Conservation (phyloP, 2,113 vertebrate species). For the Marmota flaviventris region DNA sequence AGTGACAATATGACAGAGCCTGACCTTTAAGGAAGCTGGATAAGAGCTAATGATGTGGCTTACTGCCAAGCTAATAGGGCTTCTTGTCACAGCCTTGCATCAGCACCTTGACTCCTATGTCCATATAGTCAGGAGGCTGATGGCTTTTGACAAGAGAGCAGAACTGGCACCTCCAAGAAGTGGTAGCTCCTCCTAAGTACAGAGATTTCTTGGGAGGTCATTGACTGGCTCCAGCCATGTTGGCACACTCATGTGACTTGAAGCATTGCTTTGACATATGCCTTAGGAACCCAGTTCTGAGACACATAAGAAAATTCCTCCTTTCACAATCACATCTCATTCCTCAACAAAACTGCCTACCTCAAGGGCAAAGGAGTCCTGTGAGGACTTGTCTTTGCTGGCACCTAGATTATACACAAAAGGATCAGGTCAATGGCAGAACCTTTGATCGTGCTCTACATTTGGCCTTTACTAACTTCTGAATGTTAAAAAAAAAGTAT, state of each 20-base stretch:
- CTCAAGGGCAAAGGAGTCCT: neutral
- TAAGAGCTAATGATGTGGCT: conserved; percentile 47
- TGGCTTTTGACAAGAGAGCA: conserved; percentile 42
- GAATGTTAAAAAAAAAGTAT: conserved; percentile 18
- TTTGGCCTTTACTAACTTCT: neutral
- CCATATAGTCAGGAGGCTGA: neutral
- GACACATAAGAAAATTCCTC: neutral
- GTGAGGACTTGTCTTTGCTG: neutral
- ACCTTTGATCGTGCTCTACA: neutral
- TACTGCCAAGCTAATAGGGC: neutral
- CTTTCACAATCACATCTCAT: neutral
- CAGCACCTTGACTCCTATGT: neutral
- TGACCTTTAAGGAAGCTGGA: conserved; percentile 5
- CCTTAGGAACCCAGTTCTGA: neutral
- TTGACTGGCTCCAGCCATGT: neutral
- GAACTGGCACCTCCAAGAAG: neutral
- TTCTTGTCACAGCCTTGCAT: neutral
- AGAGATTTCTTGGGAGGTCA: neutral
- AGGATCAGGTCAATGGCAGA: neutral
- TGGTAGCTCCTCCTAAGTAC: neutral
- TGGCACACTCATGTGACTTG: neutral
- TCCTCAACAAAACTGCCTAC: neutral
- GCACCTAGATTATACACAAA: neutral
- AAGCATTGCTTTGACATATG: neutral
- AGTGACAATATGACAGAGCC: conserved; percentile 56